Evolutionary conservation across 2,888 invertebrate species (phyloP).

Genomic region (Bellardia bayeri): DNA sequence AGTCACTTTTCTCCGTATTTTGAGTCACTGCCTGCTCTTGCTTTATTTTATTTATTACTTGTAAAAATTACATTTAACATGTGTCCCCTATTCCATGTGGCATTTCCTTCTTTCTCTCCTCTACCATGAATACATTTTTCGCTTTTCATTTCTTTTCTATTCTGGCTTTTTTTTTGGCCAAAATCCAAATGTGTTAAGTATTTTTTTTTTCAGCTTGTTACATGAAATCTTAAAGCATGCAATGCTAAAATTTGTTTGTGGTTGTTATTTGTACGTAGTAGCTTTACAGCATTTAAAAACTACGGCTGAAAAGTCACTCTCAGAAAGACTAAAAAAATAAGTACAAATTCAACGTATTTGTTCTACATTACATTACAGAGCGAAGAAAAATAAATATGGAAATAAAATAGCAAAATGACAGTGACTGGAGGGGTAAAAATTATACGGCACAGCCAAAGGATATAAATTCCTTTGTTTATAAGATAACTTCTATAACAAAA

Average conservation of each 20-base stretch:
- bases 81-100: conserved; percentile 49
- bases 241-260: conserved; percentile 37
- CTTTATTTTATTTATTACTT: conserved; percentile 25
- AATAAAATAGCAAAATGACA: not conserved
- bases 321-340: not conserved
- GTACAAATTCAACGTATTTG: conserved; percentile 31
- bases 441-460: conserved; percentile 21
- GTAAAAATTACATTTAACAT: conserved; percentile 55
- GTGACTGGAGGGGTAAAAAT: not conserved
- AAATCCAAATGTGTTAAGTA: conserved; percentile 69
- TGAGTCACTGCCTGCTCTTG: not conserved
- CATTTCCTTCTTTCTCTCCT: conserved; percentile 8
- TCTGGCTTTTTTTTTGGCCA: conserved; percentile 55
- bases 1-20: not conserved
- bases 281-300: conserved; percentile 13
- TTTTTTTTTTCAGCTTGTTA: conserved; percentile 32
- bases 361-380: conserved; percentile 31
- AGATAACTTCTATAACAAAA: not conserved
- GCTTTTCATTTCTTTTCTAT: conserved; percentile 25
- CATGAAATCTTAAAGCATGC: conserved; percentile 57
- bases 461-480: conserved; percentile 27
- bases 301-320: conserved; percentile 48
- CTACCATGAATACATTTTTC: conserved; percentile 44
- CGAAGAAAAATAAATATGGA: not conserved
- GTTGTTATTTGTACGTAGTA: conserved; percentile 20